These are phyloP conservation scores for Sturnira hondurensis DNA, from an alignment of 2,113 vertebrate species.

Conservation along the genomic window DNA sequence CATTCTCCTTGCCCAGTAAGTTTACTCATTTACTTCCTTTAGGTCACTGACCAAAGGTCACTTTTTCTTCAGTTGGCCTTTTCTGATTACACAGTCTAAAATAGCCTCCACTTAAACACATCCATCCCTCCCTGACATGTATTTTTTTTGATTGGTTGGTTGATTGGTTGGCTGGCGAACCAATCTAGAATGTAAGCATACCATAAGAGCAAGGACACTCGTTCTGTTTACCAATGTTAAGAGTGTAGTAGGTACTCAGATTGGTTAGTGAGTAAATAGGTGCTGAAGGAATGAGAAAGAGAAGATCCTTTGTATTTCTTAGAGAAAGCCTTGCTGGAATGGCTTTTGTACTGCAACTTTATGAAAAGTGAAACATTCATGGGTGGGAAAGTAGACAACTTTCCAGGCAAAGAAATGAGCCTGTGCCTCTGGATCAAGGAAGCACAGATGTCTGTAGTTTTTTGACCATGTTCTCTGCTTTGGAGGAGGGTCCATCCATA, in stretches of 20 bases:
- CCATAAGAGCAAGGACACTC: not conserved
- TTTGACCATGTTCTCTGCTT: not conserved
- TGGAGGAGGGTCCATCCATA: not conserved
- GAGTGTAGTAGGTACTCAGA: not conserved
- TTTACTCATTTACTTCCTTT: not conserved
- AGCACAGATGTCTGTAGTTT: not conserved
- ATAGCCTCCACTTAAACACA: not conserved
- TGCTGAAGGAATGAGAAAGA: not conserved
- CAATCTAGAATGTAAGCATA: not conserved
- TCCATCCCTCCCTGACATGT: not conserved
- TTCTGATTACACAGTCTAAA: not conserved
- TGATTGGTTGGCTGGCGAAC: not conserved
- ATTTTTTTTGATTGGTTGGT: not conserved
- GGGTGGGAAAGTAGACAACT: not conserved
- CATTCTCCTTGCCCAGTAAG: not conserved
- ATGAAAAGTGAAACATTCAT: not conserved
- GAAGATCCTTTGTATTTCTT: not conserved
- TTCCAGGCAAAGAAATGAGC: not conserved
- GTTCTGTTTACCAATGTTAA: not conserved
- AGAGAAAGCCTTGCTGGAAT: not conserved
- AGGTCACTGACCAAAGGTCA: not conserved
- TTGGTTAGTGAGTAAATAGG: not conserved
- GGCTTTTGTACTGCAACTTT: not conserved
- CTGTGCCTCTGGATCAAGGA: not conserved
- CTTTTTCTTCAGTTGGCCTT: not conserved